Conservation (phyloP, 2,888 invertebrate species). For the Eristalinus sepulchralis region DNA sequence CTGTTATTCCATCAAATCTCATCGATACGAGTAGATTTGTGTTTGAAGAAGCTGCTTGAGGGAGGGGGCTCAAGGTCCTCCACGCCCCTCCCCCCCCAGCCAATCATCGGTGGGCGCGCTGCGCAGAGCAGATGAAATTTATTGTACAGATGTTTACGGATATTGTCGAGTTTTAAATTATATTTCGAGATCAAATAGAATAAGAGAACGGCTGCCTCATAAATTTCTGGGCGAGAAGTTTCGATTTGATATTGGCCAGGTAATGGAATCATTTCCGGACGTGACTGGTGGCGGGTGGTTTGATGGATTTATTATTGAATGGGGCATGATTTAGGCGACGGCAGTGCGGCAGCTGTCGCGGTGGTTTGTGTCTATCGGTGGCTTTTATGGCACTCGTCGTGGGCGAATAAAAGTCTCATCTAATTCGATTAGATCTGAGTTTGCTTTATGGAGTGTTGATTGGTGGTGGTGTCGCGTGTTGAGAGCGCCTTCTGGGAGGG, state of each 20-base stretch:
- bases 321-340: background rate
- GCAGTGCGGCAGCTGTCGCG: background rate
- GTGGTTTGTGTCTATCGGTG: background rate
- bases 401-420: background rate
- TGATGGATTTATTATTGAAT: background rate
- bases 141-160: slow-evolving; percentile 19
- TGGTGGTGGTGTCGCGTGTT: background rate
- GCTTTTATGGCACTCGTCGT: background rate
- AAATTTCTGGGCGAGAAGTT: background rate
- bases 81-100: background rate
- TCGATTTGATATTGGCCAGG: slow-evolving; percentile 23
- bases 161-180: slow-evolving; percentile 26
- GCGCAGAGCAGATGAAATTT: background rate
- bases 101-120: background rate
- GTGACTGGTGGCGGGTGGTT: background rate
- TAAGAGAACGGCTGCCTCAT: background rate
- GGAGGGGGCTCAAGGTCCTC: slow-evolving; percentile 24
- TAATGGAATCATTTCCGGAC: slow-evolving; percentile 8
- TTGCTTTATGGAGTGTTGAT: background rate
- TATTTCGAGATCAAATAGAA: slow-evolving; percentile 32
- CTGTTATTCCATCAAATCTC: background rate
- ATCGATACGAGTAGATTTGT: background rate
- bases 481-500: too few species aligned
- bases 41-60: background rate
- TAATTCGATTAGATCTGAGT: background rate